These are phyloP conservation scores for Saccopteryx leptura DNA, from an alignment of 2,113 vertebrate genomes.

Conservation along the genomic window DNA sequence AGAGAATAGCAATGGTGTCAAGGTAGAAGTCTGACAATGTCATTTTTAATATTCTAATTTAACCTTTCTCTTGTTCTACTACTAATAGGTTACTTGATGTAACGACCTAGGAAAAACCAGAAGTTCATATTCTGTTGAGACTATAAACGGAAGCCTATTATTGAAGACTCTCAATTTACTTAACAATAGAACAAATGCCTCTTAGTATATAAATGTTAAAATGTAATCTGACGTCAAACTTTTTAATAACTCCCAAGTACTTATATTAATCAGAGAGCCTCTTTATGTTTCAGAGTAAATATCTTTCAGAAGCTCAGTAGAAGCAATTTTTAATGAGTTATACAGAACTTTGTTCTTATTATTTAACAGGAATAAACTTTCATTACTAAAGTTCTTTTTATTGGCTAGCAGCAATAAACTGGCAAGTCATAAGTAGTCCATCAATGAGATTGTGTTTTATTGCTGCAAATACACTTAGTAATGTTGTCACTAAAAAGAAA, in stretches of 20 bases:
- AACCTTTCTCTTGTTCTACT: not conserved
- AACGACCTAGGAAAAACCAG: not conserved
- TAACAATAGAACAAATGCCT: not conserved
- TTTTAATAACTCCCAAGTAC: not conserved
- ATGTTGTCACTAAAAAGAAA: not conserved
- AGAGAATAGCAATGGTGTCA: not conserved
- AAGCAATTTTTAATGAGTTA: not conserved
- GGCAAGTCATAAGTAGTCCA: not conserved
- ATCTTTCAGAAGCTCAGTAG: not conserved
- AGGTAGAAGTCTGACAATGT: not conserved
- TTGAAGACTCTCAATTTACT: not conserved
- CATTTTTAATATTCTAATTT: not conserved
- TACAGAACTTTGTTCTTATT: constrained; percentile 38
- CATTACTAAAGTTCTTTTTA: not conserved
- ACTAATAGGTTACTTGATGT: not conserved
- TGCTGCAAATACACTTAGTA: not conserved
- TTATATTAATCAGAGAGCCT: constrained; percentile 19
- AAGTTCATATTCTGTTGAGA: not conserved
- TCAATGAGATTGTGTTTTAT: not conserved
- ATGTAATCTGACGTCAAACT: not conserved
- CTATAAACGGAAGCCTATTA: not conserved
- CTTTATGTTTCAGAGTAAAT: not conserved
- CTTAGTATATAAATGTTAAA: constrained; percentile 18
- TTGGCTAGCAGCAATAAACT: not conserved
- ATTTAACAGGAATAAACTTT: not conserved